Percentiles rank a stretch among this genome's conserved stretches.
Evolutionary conservation across 2,113 vertebrate genomes (phyloP).

Genomic region (Percopsis transmontana): DNA sequence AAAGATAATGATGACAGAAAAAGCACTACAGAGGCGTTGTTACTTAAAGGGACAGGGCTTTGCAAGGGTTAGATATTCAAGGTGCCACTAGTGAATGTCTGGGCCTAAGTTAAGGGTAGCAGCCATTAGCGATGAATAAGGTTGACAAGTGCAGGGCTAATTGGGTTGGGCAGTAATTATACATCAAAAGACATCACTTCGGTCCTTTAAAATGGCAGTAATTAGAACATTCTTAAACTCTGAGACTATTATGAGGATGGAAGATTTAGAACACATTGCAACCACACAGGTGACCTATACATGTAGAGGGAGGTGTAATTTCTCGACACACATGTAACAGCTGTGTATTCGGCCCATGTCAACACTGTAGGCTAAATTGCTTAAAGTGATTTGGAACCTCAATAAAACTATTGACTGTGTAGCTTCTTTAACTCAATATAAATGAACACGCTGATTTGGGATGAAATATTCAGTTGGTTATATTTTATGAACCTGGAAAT

Average conservation of each 20-base stretch:
- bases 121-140: constrained; percentile 55
- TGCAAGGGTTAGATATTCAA: background rate
- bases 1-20: background rate
- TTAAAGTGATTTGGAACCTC: background rate
- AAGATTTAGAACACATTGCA: constrained; percentile 50
- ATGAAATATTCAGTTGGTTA: background rate
- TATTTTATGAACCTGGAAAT: background rate
- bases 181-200: constrained; percentile 82
- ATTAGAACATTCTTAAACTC: constrained; percentile 74
- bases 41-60: background rate
- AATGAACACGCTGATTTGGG: background rate
- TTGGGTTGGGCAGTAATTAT: constrained; percentile 73
- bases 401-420: background rate
- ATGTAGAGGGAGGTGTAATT: background rate
- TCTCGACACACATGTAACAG: background rate
- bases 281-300: constrained; percentile 20
- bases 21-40: background rate
- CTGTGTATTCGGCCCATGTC: background rate
- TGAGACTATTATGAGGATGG: constrained; percentile 65
- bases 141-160: constrained; percentile 73
- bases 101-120: constrained; percentile 14
- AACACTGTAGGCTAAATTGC: background rate
- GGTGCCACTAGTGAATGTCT: background rate
- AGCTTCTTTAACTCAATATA: background rate
- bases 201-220: constrained; percentile 75